Evolutionary conservation across 2,888 invertebrate species (phyloP).

Genomic region (Drosophila tripunctata): DNA sequence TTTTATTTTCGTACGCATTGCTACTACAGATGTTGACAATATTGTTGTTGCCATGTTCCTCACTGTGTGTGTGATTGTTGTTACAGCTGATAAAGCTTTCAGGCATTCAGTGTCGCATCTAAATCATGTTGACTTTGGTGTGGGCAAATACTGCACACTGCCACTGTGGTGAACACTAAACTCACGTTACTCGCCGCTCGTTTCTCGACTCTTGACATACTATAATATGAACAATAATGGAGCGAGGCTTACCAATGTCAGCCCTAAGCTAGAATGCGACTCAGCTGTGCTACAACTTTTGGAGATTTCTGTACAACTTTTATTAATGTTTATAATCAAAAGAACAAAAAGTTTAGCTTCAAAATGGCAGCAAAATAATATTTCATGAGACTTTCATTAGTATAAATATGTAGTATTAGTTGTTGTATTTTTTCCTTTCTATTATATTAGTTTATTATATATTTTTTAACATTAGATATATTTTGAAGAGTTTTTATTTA

Average conservation of each 20-base stretch:
- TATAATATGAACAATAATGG: conserved; percentile 1
- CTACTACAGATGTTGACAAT: conserved; percentile 60
- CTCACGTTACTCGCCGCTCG: neutral
- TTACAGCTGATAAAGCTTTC: conserved; percentile 69
- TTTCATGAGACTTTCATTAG: no score
- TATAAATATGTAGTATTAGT: no score
- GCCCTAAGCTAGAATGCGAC: neutral
- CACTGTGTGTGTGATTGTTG: conserved; percentile 46
- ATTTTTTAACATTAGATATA: no score
- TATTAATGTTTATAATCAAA: conserved; percentile 17
- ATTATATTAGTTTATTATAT: no score
- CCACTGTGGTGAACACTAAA: conserved; percentile 4
- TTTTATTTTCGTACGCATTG: conserved; percentile 58
- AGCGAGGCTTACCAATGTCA: conserved; percentile 17
- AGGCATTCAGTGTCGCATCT: conserved; percentile 55
- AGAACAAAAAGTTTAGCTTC: neutral
- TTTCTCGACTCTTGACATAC: neutral
- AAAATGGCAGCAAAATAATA: neutral
- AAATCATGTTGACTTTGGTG: conserved; percentile 53
- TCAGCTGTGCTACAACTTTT: neutral
- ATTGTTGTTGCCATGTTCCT: conserved; percentile 3
- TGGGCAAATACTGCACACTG: conserved; percentile 9
- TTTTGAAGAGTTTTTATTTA: no score
- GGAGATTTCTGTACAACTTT: neutral
- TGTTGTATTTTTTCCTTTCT: no score